Evolutionary conservation across 2,113 vertebrate species (phyloP).

Genomic region (Cichladusa arquata): DNA sequence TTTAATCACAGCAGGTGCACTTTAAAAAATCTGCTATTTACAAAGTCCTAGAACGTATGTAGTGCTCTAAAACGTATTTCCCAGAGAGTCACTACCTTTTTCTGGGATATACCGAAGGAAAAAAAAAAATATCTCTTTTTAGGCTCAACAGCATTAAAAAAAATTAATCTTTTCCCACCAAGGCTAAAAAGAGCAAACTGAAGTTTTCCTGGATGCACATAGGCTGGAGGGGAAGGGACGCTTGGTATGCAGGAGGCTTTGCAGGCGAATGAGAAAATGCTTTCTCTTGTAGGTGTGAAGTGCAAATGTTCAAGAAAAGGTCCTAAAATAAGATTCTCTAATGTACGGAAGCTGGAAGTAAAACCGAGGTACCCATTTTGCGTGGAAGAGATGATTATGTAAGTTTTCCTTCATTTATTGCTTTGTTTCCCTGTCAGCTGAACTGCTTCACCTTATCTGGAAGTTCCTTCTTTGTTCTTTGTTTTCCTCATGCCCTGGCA

Average conservation of each 20-base stretch:
- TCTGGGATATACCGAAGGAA: neutral
- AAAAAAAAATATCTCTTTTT: neutral
- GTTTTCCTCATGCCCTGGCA: neutral
- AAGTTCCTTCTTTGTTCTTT: conserved; percentile 33
- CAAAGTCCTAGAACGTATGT: neutral
- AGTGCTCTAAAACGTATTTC: neutral
- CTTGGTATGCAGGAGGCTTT: conserved; percentile 10
- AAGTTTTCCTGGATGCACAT: neutral
- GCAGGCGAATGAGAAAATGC: conserved; percentile 18
- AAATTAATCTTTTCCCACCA: neutral
- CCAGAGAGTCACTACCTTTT: neutral
- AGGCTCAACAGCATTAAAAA: neutral
- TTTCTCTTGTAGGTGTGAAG: conserved; percentile 86
- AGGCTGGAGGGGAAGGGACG: neutral
- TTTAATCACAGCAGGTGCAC: conserved; percentile 54
- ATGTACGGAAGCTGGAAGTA: conserved; percentile 95
- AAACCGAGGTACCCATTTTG: conserved; percentile 96
- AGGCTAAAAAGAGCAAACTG: neutral
- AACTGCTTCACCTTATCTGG: neutral
- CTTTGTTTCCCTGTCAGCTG: neutral
- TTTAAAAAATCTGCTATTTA: neutral
- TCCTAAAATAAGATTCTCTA: conserved; percentile 96
- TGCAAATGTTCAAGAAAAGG: conserved; percentile 97
- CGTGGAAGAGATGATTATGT: conserved; percentile 99
- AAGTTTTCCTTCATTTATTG: conserved; percentile 67